Conservation (phyloP, 1,140 invertebrate species). For the Euborellia annulipes region DNA sequence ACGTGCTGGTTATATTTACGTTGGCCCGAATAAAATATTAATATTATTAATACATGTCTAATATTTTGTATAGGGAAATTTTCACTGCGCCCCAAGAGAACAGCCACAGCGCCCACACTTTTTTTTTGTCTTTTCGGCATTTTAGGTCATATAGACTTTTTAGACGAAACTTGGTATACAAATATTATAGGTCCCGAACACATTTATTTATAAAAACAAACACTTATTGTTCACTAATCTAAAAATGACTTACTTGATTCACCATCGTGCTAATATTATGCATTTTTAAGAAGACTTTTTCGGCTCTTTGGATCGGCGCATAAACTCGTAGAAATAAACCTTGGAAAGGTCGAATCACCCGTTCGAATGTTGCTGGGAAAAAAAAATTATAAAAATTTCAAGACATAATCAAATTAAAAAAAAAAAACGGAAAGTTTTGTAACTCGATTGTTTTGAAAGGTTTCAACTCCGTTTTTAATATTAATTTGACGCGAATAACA, state of each 20-base stretch:
- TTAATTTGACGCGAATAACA: too few species aligned
- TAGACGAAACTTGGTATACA: neutral
- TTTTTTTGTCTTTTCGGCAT: neutral
- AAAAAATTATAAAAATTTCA: too few species aligned
- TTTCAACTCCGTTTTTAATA: too few species aligned
- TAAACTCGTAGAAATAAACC: constrained; percentile 32
- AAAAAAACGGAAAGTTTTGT: too few species aligned
- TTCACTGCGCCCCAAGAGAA: neutral
- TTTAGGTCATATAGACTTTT: neutral
- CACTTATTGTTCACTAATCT: neutral
- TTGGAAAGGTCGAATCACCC: constrained; percentile 23
- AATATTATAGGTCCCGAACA: neutral
- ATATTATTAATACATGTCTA: too few species aligned
- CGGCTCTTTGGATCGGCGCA: constrained; percentile 38
- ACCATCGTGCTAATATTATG: constrained; percentile 46
- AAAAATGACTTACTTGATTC: constrained; percentile 34
- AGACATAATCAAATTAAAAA: too few species aligned
- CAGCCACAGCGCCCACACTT: neutral
- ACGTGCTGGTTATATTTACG: too few species aligned
- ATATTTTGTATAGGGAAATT: neutral
- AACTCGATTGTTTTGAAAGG: too few species aligned
- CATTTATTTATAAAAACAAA: neutral
- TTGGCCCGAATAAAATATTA: too few species aligned
- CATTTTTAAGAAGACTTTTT: constrained; percentile 44
- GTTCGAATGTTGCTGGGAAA: constrained; percentile 24